These are phyloP conservation scores for Botrylloides violaceus DNA, from an alignment of 23 tunicate species.

Conservation along the genomic window DNA sequence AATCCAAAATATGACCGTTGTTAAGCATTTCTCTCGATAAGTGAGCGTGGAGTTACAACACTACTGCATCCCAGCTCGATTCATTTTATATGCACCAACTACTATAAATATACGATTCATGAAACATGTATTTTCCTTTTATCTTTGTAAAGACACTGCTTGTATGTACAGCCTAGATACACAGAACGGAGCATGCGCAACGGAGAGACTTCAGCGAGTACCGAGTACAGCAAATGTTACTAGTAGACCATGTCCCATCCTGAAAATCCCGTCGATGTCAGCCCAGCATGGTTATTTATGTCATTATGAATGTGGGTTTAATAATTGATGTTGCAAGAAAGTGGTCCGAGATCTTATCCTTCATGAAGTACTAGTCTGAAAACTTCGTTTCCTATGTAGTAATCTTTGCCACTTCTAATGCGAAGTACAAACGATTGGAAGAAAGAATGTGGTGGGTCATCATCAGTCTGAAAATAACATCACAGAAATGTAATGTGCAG, in stretches of 20 bases:
- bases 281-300: neutral
- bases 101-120: too few relatives aligned
- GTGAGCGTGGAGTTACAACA: neutral
- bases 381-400: conserved; percentile 56
- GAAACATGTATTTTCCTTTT: too few relatives aligned
- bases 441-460: conserved; percentile 92
- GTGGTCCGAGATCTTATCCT: neutral
- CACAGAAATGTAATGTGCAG: neutral
- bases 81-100: neutral
- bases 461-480: conserved; percentile 65
- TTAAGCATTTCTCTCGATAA: neutral
- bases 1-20: neutral
- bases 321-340: neutral
- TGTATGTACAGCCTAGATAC: too few relatives aligned
- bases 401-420: conserved; percentile 1
- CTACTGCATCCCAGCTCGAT: neutral
- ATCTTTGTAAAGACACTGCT: too few relatives aligned
- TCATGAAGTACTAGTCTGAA: conserved; percentile 90
- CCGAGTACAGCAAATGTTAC: too few relatives aligned
- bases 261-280: too few relatives aligned
- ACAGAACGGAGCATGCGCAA: too few relatives aligned
- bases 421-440: conserved; percentile 55
- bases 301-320: neutral
- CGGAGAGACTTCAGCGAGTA: too few relatives aligned
- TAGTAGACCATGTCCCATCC: too few relatives aligned